Evolutionary conservation across 2,113 vertebrate genomes (phyloP).

Genomic region (Bubo bubo): DNA sequence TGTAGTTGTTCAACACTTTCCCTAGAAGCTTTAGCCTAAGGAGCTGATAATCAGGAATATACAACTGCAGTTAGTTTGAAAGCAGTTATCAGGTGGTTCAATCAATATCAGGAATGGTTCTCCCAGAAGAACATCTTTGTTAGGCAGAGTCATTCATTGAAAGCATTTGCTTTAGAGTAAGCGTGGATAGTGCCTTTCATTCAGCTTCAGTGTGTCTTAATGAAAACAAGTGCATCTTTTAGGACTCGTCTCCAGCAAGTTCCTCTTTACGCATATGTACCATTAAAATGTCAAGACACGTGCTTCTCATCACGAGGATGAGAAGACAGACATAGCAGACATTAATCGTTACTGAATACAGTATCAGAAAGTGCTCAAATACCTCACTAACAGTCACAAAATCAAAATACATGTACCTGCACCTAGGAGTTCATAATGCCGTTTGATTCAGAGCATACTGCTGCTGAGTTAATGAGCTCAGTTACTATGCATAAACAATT

Average conservation of each 20-base stretch:
- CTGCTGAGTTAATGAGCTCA: neutral
- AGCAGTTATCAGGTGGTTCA: neutral
- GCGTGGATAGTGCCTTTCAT: accelerated
- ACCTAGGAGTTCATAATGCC: neutral
- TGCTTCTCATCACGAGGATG: neutral
- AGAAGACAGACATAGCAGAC: neutral
- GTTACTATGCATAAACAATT: neutral
- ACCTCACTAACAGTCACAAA: neutral
- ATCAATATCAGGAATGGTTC: neutral
- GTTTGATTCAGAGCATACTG: neutral
- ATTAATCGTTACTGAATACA: neutral
- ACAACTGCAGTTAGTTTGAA: neutral
- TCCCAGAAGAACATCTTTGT: neutral
- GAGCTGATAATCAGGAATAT: neutral
- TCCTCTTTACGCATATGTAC: neutral
- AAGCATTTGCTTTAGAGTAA: neutral
- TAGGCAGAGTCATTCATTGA: neutral
- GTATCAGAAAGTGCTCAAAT: neutral
- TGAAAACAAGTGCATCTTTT: neutral
- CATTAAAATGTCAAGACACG: neutral
- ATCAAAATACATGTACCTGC: neutral
- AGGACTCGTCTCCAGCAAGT: neutral
- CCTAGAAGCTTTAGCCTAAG: neutral
- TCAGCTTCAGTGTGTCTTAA: neutral
- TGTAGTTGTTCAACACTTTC: neutral